Evolutionary conservation across 2,113 vertebrate species (phyloP), one percentile per base, ranked within the genome.

Genomic region (Oryzias woworae): DNA sequence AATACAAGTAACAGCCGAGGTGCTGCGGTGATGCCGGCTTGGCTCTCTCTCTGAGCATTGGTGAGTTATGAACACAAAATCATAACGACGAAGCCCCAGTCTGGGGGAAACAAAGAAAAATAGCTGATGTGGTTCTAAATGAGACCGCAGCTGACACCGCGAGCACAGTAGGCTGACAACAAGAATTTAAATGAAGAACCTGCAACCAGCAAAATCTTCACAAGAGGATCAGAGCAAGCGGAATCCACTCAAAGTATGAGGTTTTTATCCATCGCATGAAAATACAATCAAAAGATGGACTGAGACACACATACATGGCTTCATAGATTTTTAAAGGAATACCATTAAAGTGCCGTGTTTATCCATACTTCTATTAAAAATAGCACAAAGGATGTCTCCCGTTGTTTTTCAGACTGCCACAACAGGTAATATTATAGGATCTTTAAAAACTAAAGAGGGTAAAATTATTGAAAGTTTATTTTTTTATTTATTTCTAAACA

Each of bases 151-250:
- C 58, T 10, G 20, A 58, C 42, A 17, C 57, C n/a, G n/a, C 12
- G 49, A 18, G 90, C 53, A 41, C 50, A 20, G 88, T 20, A 2
- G 18, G 52, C 90, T 91, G 93, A 95, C 93, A 95, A 84, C 87
- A 84, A 91, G 86, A 95, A 95, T 94, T 94, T 93, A 93, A 94
- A 95, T 91, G 83, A 94, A 95, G 92, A 92, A 92, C 88, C 85
- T 93, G 91, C 92, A 95, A 95, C 94, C 92, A 90, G 93, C 77
- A 90, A 90, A 90, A 90, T 90, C 88, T 87, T 90, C 92, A 94
- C 87, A 89, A 94, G 91, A 93, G 89, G 90, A 90, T 92, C 90
- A 94, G 92, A 92, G 90, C 91, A 90, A 91, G 87, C 5, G 75
- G 88, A 94, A 53, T 90, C 48, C 36, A 36, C 36, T 36, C 8